Percentiles rank a stretch among this genome's conserved stretches.
These are phyloP conservation scores for Aphrophora alni DNA, from an alignment of 2,888 invertebrate species.

Conservation along the genomic window DNA sequence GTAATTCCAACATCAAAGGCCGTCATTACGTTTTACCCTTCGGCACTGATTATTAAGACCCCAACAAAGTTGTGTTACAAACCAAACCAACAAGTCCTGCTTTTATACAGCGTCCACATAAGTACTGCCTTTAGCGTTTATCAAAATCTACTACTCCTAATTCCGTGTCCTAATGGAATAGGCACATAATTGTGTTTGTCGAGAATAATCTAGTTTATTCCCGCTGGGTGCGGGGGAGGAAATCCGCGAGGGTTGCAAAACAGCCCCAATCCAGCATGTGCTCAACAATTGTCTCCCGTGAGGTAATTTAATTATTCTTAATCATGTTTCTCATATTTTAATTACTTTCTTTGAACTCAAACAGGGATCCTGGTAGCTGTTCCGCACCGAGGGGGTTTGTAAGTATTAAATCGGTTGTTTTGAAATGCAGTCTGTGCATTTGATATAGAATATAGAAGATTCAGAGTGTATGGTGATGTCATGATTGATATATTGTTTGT, in stretches of 20 bases:
- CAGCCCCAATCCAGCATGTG: background rate
- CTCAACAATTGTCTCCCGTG: background rate
- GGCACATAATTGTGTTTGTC: background rate
- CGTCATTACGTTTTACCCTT: background rate
- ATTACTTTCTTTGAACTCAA: background rate
- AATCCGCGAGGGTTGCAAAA: background rate
- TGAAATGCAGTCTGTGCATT: background rate
- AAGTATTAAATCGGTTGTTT: background rate
- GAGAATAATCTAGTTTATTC: background rate
- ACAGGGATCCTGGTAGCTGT: background rate
- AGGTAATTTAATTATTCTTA: background rate
- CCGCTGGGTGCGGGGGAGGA: background rate
- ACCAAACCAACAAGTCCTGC: background rate
- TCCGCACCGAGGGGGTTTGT: background rate
- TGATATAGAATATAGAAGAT: too few relatives aligned
- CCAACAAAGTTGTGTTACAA: background rate
- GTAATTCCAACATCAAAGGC: background rate
- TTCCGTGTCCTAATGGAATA: background rate
- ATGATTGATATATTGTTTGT: too few relatives aligned
- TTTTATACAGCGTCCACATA: background rate
- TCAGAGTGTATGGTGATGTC: too few relatives aligned
- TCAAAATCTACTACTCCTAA: background rate
- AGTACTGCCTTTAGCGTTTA: background rate
- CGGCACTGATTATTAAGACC: background rate
- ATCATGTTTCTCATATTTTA: constrained; percentile 3